Evolutionary conservation across 2,797 vertebrate species (phyloP), one percentile per base, ranked within the genome.

Genomic region (Falco columbarius): DNA sequence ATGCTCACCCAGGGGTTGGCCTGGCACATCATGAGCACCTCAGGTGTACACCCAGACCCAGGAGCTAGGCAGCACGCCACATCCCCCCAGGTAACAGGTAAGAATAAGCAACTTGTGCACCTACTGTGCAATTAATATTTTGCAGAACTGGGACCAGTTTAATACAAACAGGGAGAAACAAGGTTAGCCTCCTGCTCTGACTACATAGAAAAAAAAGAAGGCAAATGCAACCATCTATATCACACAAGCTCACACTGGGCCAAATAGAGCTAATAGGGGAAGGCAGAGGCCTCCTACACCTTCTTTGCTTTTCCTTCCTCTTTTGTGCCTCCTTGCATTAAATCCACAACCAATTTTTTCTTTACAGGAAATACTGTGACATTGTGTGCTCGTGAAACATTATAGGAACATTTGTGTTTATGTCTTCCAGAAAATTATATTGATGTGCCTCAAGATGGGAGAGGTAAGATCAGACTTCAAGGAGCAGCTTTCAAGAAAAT

Each of bases 401-500:
- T 44, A 51, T 24, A n/a, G 30, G 42, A 86, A 70, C 38, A 14
- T 72, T 86, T 95, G 73, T 83, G 61, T 93, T 94, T 98, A 12
- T 97, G 23, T 97, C 86, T 96, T 97, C 54, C 96, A 98, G 98
- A 98, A 98, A 97, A 92, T 89, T 83, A 91, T 95, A 95, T 59
- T 97, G 97, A 97, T 70, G 97, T 98, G 98, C 98, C 98, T 98
- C 98, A 96, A 96, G 97, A 98, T 97, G 97, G 96, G 96, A 97
- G 97, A 97, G 97, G 95, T 67, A 86, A 97, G 95, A 95, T 40
- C 81, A 68, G 46, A 90, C 92, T 86, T 77, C 93, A 95, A 32
- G n/a, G 95, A 86, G 38, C 92, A 94, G 95, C 97, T 97, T 97
- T 97, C 90, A 34, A 62, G 75, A 91, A 32, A 93, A 80, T 32